phyloP scores from a whole-genome alignment of 2,113 vertebrate species.

The Tonatia bakeri region DNA sequence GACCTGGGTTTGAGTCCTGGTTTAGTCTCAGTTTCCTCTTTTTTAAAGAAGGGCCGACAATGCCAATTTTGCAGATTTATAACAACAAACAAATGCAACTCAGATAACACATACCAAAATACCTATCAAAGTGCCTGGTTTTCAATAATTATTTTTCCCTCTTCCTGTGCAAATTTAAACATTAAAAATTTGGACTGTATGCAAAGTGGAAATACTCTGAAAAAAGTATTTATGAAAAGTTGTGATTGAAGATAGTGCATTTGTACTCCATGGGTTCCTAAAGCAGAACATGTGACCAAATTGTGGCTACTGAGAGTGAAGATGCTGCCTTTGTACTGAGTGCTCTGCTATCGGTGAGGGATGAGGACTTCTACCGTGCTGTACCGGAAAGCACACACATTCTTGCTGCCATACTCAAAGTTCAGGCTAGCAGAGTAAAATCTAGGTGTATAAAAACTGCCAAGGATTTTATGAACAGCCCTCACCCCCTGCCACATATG shows the following conservation, averaged over 20 bases:
- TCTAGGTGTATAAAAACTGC: background rate
- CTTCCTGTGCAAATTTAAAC: background rate
- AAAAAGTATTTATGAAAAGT: background rate
- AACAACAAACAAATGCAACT: background rate
- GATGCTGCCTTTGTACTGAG: background rate
- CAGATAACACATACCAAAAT: background rate
- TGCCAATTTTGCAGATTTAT: background rate
- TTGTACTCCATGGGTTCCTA: background rate
- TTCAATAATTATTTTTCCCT: background rate
- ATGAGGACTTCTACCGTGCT: background rate
- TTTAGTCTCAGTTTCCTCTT: background rate
- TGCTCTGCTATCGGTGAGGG: background rate
- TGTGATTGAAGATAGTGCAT: background rate
- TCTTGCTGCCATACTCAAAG: background rate
- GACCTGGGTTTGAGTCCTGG: background rate
- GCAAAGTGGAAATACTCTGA: background rate
- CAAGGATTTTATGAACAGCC: background rate
- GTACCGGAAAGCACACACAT: background rate
- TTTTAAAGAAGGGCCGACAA: background rate
- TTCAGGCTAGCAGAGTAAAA: background rate
- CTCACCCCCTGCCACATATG: rapidly evolving
- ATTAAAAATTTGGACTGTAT: background rate
- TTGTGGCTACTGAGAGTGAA: background rate
- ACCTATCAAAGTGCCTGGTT: background rate
- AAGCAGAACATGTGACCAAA: background rate